These are phyloP conservation scores for Pipa parva DNA, from an alignment of 2,113 vertebrate species.

Conservation along the genomic window DNA sequence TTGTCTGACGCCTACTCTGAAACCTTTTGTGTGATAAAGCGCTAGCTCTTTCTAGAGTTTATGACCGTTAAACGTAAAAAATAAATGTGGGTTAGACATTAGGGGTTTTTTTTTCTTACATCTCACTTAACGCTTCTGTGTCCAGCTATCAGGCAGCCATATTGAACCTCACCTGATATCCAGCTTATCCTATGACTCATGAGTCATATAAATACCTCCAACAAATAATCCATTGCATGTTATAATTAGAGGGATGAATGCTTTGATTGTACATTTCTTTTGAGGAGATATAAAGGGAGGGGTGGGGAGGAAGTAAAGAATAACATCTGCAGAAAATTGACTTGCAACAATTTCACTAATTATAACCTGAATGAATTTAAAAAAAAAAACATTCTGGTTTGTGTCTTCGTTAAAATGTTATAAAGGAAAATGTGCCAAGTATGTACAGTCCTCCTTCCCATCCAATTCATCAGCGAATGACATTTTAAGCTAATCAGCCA, in stretches of 20 bases:
- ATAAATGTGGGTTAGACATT: too few relatives aligned
- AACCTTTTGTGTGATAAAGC: too few relatives aligned
- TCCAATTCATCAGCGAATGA: too few relatives aligned
- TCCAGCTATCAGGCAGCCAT: too few relatives aligned
- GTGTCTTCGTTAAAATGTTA: too few relatives aligned
- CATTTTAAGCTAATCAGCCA: too few relatives aligned
- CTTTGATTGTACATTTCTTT: not conserved
- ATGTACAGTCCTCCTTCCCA: too few relatives aligned
- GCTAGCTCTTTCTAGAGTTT: too few relatives aligned
- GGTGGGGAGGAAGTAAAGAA: not conserved
- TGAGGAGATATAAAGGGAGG: not conserved
- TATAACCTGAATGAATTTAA: slow-evolving; percentile 8
- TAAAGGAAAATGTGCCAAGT: not conserved
- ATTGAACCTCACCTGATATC: not conserved
- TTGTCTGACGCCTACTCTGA: too few relatives aligned
- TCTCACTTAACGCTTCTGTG: too few relatives aligned
- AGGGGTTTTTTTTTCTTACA: too few relatives aligned
- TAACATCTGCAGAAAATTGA: slow-evolving; percentile 17
- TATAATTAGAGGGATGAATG: not conserved
- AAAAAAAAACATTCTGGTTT: not conserved
- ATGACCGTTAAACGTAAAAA: too few relatives aligned
- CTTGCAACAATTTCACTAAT: slow-evolving; percentile 6
- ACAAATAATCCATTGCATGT: not conserved
- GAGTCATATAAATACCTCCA: not conserved
- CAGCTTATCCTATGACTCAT: not conserved